phyloP scores from a whole-genome alignment of 2,797 vertebrate species.

The Erithacus rubecula region DNA sequence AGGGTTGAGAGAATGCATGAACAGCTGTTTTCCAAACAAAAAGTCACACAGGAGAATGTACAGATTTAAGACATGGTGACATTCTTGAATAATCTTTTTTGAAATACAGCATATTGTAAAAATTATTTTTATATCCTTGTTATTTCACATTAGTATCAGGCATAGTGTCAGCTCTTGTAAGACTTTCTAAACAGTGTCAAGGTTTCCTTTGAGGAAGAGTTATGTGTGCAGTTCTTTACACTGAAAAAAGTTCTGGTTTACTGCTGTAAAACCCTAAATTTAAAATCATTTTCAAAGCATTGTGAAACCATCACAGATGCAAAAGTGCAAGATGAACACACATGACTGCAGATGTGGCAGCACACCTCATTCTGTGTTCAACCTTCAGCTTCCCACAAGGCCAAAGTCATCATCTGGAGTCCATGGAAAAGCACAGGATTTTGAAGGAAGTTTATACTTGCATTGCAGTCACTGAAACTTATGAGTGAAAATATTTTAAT shows the following conservation, averaged over 20 bases:
- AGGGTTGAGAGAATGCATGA: background rate
- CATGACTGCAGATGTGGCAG: background rate
- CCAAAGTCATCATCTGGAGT: background rate
- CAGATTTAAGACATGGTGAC: background rate
- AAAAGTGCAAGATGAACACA: background rate
- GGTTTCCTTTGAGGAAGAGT: background rate
- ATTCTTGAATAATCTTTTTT: background rate
- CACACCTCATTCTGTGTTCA: background rate
- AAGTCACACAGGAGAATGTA: background rate
- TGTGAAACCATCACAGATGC: background rate
- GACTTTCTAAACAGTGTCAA: background rate
- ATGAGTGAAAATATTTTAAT: background rate
- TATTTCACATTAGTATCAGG: background rate
- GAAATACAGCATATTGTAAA: background rate
- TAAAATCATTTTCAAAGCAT: background rate
- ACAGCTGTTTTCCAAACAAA: background rate
- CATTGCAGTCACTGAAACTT: background rate
- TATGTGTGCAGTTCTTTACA: background rate
- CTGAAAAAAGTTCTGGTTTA: background rate
- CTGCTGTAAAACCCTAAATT: background rate
- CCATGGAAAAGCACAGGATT: background rate
- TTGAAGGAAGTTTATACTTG: slow-evolving; percentile 1
- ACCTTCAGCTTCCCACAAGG: background rate
- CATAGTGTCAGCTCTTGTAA: background rate
- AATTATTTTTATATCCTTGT: slow-evolving; percentile 34